phyloP scores from a whole-genome alignment of 1,140 invertebrate genomes.

The Conus ventricosus region DNA sequence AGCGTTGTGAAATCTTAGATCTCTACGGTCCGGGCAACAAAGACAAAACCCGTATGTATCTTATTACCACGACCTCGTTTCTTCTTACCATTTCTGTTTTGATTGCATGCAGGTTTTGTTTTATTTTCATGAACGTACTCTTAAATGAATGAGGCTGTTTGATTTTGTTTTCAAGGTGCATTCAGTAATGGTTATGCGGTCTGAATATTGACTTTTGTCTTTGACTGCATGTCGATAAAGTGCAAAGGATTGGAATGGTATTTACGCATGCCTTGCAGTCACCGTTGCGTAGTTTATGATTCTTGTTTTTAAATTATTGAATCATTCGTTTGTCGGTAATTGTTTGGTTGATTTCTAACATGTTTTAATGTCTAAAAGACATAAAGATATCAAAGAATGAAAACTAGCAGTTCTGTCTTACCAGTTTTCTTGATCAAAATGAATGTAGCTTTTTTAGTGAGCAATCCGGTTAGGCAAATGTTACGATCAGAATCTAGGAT shows the following conservation, averaged over 20 bases:
- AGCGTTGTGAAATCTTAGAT: slow-evolving; percentile 40
- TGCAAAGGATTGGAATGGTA: not conserved
- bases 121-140: not conserved
- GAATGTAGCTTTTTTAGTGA: too few species aligned
- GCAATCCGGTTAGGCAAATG: too few species aligned
- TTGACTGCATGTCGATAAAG: not conserved
- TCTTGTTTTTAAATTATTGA: not conserved
- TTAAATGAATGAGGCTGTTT: not conserved
- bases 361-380: too few species aligned
- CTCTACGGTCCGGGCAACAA: slow-evolving; percentile 13
- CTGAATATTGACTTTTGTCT: not conserved
- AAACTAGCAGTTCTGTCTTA: too few species aligned
- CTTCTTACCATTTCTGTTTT: not conserved
- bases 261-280: not conserved
- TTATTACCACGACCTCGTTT: not conserved
- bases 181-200: not conserved
- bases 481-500: too few species aligned
- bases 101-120: not conserved
- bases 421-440: too few species aligned
- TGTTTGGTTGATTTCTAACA: too few species aligned
- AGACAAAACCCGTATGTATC: slow-evolving; percentile 42
- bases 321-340: too few species aligned
- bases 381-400: too few species aligned
- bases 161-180: not conserved
- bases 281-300: not conserved